These are phyloP conservation scores for Premnoplex brunnescens DNA, from an alignment of 2,797 vertebrate species.

Conservation along the genomic window DNA sequence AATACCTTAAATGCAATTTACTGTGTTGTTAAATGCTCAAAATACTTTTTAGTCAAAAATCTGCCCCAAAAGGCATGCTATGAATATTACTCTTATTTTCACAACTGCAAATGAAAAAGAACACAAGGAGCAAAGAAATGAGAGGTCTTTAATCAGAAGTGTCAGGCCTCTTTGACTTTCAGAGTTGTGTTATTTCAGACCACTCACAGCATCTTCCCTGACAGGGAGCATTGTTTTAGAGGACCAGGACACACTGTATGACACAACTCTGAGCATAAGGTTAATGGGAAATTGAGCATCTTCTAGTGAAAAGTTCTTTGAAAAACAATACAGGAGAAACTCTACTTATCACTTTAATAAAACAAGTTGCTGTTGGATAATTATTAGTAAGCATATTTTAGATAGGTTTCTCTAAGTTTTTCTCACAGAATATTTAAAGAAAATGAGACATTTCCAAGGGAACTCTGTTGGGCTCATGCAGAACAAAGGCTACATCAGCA, in stretches of 20 bases:
- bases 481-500: not conserved
- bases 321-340: not conserved
- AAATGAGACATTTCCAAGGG: not conserved
- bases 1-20: not conserved
- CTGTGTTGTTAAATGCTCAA: not conserved
- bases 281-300: not conserved
- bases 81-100: not conserved
- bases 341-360: not conserved
- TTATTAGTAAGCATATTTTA: not conserved
- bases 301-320: not conserved
- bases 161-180: not conserved
- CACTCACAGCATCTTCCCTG: not conserved
- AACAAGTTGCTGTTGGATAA: not conserved
- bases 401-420: not conserved
- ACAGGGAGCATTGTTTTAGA: not conserved
- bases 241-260: not conserved
- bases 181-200: not conserved
- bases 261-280: not conserved
- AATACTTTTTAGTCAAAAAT: not conserved
- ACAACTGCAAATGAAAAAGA: not conserved
- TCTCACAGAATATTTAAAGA: not conserved
- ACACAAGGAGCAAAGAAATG: not conserved
- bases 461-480: not conserved
- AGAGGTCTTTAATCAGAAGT: not conserved
- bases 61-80: rapidly evolving